Base-by-base conservation (phyloP, 1,140 invertebrate genomes). In the Hirudo medicinalis region DNA sequence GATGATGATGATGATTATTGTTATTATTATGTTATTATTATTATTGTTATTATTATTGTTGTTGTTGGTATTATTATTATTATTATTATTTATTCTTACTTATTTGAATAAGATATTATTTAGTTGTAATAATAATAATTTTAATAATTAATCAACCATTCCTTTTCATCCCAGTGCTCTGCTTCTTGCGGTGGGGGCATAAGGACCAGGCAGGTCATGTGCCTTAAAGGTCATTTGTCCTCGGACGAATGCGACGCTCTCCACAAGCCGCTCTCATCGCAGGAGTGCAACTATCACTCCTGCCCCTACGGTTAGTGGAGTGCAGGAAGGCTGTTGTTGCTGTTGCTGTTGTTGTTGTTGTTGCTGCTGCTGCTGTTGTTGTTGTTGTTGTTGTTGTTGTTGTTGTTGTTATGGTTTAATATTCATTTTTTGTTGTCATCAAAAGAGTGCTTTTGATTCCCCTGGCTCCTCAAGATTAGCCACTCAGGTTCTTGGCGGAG, bases 231-330 rank as follows among this genome's bases (percentile, higher is more conserved):
- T 15, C 49, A 43, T 32, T n/a, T 36, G 25, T 13, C 22, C 54
- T 25, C 40, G 57, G 40, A 63, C 8, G 32, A 71, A 60, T 74
- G 73, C 53, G 63, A 74, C 25, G 54, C 29, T 4, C 67, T 72
- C 73, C 19, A 53, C 32, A 63, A 43, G 19, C 73, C 73, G 4
- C 43, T 57, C 29, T 40, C 22, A 13, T 32, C 40, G 19, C 57
- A 71, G 63, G 73, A 71, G 53, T 74, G 73, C 36, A 74, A 74
- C 36, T 32, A 67, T 19, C 29, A 72, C 11, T 15, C 70, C 22
- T 74, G 73, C 54, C 69, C 71, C 67, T 66, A 71, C 8, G 73
- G 73, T 74, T 71, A 55, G 53, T 69, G 40, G 20, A n/a, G 19
- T 22, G 4, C 27, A 15, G 13, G 25, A 53, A 71, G 0, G 60